phyloP scores from a whole-genome alignment of 2,888 invertebrate species.

The Dichetophora obliterata region DNA sequence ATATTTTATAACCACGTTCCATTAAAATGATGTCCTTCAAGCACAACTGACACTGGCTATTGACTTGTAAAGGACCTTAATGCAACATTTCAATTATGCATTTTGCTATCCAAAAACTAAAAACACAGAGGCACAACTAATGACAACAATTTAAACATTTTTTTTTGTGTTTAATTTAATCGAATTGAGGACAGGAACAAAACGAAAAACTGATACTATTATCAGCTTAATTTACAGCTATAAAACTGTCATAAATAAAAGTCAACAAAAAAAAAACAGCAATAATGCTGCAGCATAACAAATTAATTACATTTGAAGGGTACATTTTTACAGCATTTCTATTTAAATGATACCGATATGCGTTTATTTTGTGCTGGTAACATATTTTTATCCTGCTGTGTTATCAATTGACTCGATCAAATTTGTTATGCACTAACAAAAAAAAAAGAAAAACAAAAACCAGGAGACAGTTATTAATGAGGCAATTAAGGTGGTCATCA shows the following conservation, averaged over 20 bases:
- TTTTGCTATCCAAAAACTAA: background rate
- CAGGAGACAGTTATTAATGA: conserved; percentile 2
- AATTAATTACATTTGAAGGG: conserved; percentile 22
- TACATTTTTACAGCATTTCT: background rate
- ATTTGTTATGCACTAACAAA: background rate
- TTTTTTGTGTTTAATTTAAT: conserved; percentile 34
- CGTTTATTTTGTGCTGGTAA: background rate
- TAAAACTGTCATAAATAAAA: conserved; percentile 35
- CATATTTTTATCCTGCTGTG: background rate
- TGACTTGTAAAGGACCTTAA: background rate
- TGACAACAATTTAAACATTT: conserved; percentile 20
- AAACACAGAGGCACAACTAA: background rate
- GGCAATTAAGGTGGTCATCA: background rate
- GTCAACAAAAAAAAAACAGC: background rate
- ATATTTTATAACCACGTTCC: background rate
- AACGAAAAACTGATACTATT: conserved; percentile 3
- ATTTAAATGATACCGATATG: background rate
- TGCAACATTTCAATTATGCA: conserved; percentile 8
- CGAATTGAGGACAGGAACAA: background rate
- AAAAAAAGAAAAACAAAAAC: background rate
- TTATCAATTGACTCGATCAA: conserved; percentile 16
- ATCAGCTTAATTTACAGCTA: conserved; percentile 37
- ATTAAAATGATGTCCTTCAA: background rate
- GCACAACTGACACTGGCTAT: conserved; percentile 13
- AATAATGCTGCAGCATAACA: background rate